These are phyloP conservation scores for Coilia nasus DNA, from an alignment of 2,797 vertebrate species.

Conservation along the genomic window DNA sequence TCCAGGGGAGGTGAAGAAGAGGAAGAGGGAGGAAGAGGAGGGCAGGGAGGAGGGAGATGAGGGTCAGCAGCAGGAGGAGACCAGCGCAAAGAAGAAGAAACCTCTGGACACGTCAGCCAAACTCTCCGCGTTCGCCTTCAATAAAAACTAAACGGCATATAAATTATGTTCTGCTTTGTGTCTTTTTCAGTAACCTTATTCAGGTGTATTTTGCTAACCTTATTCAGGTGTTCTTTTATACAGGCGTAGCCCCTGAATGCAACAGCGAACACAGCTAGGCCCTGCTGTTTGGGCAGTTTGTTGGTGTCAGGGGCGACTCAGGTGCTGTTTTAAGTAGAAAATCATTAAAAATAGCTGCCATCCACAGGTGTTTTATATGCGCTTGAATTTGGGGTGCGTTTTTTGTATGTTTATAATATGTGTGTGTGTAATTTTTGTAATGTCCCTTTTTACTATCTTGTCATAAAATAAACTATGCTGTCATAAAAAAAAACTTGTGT, in stretches of 20 bases:
- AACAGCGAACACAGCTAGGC: no score
- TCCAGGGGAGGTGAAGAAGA: constrained; percentile 80
- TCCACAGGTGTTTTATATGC: not conserved
- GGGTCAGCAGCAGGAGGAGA: constrained; percentile 63
- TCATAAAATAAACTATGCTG: not conserved
- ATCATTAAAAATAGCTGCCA: not conserved
- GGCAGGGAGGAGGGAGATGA: constrained; percentile 51
- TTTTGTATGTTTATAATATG: constrained; percentile 5
- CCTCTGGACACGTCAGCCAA: constrained; percentile 73
- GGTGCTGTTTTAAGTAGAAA: not conserved
- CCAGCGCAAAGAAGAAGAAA: constrained; percentile 79
- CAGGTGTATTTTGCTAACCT: not conserved
- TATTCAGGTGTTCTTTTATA: constrained; percentile 28
- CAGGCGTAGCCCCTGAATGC: not conserved
- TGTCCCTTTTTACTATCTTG: not conserved
- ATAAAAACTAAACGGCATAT: constrained; percentile 67
- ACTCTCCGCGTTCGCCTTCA: constrained; percentile 89
- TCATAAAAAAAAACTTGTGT: not conserved
- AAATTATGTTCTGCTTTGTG: not conserved
- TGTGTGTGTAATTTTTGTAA: constrained; percentile 9
- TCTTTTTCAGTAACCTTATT: not conserved
- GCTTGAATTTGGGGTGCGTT: not conserved
- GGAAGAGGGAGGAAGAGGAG: constrained; percentile 70
- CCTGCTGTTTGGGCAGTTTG: no score
- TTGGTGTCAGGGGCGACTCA: no score